phyloP scores from a whole-genome alignment of 2,113 vertebrate species.

The Podarcis raffonei region DNA sequence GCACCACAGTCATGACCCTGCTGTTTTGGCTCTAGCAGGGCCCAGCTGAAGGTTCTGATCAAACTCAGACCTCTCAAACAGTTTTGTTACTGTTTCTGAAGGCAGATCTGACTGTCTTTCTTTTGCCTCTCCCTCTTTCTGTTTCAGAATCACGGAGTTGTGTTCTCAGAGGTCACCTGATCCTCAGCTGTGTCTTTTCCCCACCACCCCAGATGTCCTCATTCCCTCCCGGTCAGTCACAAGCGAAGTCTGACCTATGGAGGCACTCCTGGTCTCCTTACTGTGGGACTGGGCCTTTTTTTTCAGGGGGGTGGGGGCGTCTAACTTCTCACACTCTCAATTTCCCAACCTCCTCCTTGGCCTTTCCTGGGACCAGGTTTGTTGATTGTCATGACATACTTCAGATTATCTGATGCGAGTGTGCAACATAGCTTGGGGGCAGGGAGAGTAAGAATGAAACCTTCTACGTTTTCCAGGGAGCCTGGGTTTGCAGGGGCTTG shows the following conservation, averaged over 20 bases:
- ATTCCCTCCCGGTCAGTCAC: conserved; percentile 83
- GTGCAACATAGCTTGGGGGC: neutral
- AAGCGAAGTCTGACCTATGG: conserved; percentile 81
- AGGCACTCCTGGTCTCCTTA: neutral
- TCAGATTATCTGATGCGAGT: neutral
- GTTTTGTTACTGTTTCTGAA: neutral
- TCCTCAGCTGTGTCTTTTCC: conserved; percentile 83
- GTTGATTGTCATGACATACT: neutral
- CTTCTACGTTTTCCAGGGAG: no score
- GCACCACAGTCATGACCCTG: neutral
- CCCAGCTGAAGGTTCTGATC: neutral
- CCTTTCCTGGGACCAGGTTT: neutral
- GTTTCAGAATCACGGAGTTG: conserved; percentile 84
- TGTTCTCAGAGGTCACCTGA: conserved; percentile 91
- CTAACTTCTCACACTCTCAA: neutral
- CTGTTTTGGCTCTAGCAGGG: neutral
- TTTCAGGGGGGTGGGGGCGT: neutral
- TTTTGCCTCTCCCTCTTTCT: conserved; percentile 48
- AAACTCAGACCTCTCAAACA: no score
- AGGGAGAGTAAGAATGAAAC: neutral
- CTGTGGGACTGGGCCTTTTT: neutral
- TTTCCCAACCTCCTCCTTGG: neutral
- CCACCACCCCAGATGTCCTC: conserved; percentile 83
- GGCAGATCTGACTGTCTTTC: neutral
- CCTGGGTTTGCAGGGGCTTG: neutral